Percentiles rank a stretch among this genome's conserved stretches.
Conservation (phyloP, 2,888 invertebrate genomes). For the Netelia fuscicornis region DNA sequence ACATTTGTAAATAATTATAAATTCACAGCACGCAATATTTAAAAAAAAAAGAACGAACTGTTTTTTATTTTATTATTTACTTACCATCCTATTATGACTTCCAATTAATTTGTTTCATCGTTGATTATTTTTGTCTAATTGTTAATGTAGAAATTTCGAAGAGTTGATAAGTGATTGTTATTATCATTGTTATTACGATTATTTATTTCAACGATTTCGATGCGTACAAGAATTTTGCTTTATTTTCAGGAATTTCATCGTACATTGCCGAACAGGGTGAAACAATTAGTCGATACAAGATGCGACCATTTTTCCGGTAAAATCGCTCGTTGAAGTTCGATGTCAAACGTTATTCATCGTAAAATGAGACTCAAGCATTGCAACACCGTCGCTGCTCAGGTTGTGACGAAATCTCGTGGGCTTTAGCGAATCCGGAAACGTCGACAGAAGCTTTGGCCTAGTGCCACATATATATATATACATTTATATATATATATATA, state of each 20-base stretch:
- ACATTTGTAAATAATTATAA: not conserved
- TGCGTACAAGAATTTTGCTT: not conserved
- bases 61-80: not conserved
- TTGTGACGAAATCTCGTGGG: conserved; percentile 45
- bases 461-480: conserved; percentile 26
- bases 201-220: not conserved
- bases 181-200: not conserved
- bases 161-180: not conserved
- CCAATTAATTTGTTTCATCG: not conserved
- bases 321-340: conserved; percentile 24
- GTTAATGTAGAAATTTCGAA: not conserved
- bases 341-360: conserved; percentile 52
- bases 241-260: conserved; percentile 38
- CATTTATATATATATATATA: not conserved
- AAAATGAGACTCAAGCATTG: conserved; percentile 56
- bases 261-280: not conserved
- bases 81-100: not conserved
- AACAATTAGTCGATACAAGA: conserved; percentile 11
- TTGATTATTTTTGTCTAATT: not conserved
- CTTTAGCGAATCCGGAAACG: conserved; percentile 52
- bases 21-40: too few relatives aligned
- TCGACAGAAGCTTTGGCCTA: conserved; percentile 29
- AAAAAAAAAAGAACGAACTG: not conserved
- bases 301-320: conserved; percentile 41
- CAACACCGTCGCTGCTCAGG: conserved; percentile 13